Evolutionary conservation across 2,113 vertebrate genomes (phyloP).

Genomic region (Chionis minor): DNA sequence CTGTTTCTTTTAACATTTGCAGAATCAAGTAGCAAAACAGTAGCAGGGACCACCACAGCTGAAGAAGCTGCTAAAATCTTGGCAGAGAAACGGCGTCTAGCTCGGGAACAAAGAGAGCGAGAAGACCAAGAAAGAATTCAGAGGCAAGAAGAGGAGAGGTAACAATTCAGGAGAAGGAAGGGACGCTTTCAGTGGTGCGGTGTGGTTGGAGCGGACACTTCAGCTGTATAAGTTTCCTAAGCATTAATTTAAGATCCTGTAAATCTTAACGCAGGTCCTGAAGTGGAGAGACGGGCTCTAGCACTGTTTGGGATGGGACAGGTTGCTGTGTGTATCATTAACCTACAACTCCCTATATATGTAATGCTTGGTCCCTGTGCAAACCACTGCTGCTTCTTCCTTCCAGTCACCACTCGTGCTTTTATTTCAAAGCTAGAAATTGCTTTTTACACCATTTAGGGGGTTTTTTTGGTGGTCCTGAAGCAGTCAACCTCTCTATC

Average conservation of each 20-base stretch:
- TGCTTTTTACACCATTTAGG: neutral
- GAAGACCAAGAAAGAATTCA: slow-evolving; percentile 83
- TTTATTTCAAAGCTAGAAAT: neutral
- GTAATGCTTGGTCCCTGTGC: neutral
- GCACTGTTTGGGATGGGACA: neutral
- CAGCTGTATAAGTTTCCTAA: neutral
- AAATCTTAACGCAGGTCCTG: neutral
- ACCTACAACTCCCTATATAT: neutral
- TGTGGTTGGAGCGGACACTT: neutral
- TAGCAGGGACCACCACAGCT: slow-evolving; percentile 80
- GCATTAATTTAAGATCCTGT: neutral
- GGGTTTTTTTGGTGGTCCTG: neutral
- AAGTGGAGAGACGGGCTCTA: neutral
- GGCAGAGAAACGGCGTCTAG: slow-evolving; percentile 84
- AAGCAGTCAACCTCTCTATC: neutral
- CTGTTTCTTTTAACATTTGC: neutral
- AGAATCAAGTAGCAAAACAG: slow-evolving; percentile 77
- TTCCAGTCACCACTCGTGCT: neutral
- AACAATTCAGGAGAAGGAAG: neutral
- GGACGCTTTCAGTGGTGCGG: neutral
- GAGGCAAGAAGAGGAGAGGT: slow-evolving; percentile 85
- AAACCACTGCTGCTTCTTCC: neutral
- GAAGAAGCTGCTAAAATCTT: slow-evolving; percentile 88
- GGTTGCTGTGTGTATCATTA: neutral
- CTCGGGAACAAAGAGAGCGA: slow-evolving; percentile 84